Base-by-base conservation (phyloP, 2,797 vertebrate species). In the Chaetodon trifasciatus region DNA sequence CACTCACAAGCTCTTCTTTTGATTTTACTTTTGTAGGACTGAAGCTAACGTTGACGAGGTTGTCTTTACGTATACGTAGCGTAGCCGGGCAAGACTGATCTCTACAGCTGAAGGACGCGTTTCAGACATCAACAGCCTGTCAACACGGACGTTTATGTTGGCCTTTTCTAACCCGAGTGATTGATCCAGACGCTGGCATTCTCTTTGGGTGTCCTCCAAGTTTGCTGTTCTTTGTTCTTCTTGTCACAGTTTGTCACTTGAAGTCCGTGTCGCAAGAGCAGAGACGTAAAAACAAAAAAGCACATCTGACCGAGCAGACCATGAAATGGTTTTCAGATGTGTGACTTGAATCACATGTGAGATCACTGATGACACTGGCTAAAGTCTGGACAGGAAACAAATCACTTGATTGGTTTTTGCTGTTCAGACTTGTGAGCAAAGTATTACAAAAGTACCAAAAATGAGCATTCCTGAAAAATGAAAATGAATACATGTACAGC, bases 181-280 rank as follows among this genome's bases (percentile, higher is more conserved):
- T 81, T 83, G 73, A 49, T 83, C 50, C 24, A 67, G 74, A 79
- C n/a, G 16, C 32, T 71, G 3, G 19, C 46, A 50, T 63, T 82
- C 50, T 83, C 16, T 76, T 56, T 83, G 61, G n/a, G 28, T 68
- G 23, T 70, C 55, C 47, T 61, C 44, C 32, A 16, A 79, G 55
- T 74, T 65, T 52, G 52, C 13, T 55, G 12, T 39, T 78, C 23
- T 56, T 10, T 55, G 12, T 39, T 78, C 23, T 32, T 58, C 37
- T 68, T 39, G 58, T 78, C 70, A 64, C 15, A 66, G 7, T 72
- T 83, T 79, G 61, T 79, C 72, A 79, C 69, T 73, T 86, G 44
- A 42, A 66, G 65, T 78, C 62, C 47, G 64, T 75, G 64, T 74
- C 4, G 8, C 42, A 60, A 79, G 50, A 84, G 40, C 16, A 52